Evolutionary conservation across 2,888 invertebrate species (phyloP).

Genomic region (Dermolepida albohirtum): DNA sequence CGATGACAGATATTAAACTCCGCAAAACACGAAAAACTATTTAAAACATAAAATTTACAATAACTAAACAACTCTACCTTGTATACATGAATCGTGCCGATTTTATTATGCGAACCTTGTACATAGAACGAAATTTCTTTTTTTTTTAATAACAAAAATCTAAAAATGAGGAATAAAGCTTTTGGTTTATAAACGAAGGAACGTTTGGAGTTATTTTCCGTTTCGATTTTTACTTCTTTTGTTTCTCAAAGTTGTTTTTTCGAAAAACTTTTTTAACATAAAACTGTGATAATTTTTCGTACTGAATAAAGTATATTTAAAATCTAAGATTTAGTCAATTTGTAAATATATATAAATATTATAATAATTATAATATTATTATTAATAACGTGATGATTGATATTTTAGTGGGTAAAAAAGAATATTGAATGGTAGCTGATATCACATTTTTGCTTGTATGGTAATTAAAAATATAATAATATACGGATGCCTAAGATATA

Average conservation of each 20-base stretch:
- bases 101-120: too few relatives aligned
- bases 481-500: too few relatives aligned
- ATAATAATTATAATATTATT: slow-evolving; percentile 31
- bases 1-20: too few relatives aligned
- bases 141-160: too few relatives aligned
- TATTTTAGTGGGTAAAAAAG: not conserved
- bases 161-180: too few relatives aligned
- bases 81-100: not conserved
- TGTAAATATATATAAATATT: slow-evolving; percentile 41
- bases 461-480: too few relatives aligned
- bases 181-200: not conserved
- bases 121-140: too few relatives aligned
- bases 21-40: not conserved
- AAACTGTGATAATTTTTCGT: slow-evolving; percentile 44
- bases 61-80: not conserved
- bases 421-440: too few relatives aligned
- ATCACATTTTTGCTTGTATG: too few relatives aligned
- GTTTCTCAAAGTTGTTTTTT: slow-evolving; percentile 1
- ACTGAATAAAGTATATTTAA: slow-evolving; percentile 41
- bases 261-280: slow-evolving; percentile 33
- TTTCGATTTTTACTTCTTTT: slow-evolving; percentile 1
- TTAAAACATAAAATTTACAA: not conserved
- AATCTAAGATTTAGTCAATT: slow-evolving; percentile 43
- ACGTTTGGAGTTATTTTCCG: not conserved
- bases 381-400: slow-evolving; percentile 24